phyloP scores from a whole-genome alignment of 2,113 vertebrate species.

The Toxotes jaculatrix region DNA sequence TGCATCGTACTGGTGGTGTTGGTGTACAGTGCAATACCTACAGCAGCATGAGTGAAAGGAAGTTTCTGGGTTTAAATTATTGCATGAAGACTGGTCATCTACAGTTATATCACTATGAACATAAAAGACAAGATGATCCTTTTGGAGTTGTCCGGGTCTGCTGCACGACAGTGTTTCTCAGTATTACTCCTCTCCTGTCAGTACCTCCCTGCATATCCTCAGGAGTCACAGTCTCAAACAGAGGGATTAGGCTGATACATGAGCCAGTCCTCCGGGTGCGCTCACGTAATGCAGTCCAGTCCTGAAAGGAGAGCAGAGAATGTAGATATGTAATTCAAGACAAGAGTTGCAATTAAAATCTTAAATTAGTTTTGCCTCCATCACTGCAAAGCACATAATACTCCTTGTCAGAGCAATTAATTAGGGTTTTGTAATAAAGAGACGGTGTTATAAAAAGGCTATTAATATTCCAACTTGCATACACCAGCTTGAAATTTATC shows the following conservation, averaged over 20 bases:
- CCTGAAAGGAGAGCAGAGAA: constrained; percentile 57
- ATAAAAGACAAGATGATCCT: constrained; percentile 30
- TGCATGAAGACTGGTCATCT: constrained; percentile 23
- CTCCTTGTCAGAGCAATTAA: constrained; percentile 28
- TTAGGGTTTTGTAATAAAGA: background rate
- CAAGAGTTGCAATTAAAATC: constrained; percentile 38
- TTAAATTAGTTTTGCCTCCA: constrained; percentile 40
- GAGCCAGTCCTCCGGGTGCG: constrained; percentile 37
- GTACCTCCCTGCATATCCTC: constrained; percentile 38
- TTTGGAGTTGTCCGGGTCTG: constrained; percentile 28
- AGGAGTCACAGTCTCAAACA: constrained; percentile 57
- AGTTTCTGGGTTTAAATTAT: constrained; percentile 28
- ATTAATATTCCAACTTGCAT: constrained; percentile 24
- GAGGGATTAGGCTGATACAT: constrained; percentile 49
- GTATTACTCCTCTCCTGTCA: constrained; percentile 44
- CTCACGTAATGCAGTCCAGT: constrained; percentile 43
- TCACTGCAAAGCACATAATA: constrained; percentile 6
- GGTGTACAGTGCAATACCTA: constrained; percentile 35
- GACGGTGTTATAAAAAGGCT: constrained; percentile 22
- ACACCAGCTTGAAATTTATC: constrained; percentile 5
- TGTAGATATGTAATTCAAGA: constrained; percentile 35
- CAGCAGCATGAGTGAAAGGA: constrained; percentile 29
- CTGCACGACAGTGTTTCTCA: constrained; percentile 68
- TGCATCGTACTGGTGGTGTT: constrained; percentile 1
- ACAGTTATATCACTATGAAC: background rate